A percentile compares a stretch with the other conserved stretches of the same genome.
phyloP scores from a whole-genome alignment of 2,888 invertebrate species.

The Holacanthella duospinosa region DNA sequence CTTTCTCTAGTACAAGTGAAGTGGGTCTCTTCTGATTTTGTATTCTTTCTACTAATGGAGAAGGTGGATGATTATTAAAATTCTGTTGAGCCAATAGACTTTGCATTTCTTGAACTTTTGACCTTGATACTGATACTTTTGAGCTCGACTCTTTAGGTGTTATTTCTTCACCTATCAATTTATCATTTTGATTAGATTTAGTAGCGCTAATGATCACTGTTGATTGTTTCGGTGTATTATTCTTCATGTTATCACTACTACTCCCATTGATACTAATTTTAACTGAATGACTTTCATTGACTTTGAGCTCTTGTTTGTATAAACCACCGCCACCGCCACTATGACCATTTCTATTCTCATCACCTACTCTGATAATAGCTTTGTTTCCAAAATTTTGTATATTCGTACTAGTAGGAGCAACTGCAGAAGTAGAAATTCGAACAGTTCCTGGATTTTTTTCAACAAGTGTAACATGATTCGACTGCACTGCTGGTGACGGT shows the following conservation, averaged over 20 bases:
- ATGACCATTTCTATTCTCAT: constrained; percentile 11
- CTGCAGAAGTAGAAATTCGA: constrained; percentile 16
- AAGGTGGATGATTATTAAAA: neutral
- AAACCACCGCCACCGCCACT: constrained; percentile 10
- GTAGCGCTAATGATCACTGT: neutral
- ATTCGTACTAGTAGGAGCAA: constrained; percentile 1
- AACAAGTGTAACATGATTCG: constrained; percentile 4
- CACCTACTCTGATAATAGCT: constrained; percentile 34
- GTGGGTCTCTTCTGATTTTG: neutral
- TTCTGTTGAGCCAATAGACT: neutral
- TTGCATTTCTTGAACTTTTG: neutral
- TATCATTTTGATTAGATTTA: too few relatives aligned
- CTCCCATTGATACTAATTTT: neutral
- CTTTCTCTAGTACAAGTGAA: constrained; percentile 1
- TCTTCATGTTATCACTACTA: neutral
- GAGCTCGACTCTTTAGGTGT: neutral
- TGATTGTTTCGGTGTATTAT: neutral
- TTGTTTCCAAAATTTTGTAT: constrained; percentile 35
- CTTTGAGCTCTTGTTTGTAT: constrained; percentile 20
- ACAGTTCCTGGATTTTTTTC: constrained; percentile 22
- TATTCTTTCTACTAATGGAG: neutral
- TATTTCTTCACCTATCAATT: neutral
- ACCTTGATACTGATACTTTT: too few relatives aligned
- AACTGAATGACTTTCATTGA: neutral
- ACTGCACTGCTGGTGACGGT: constrained; percentile 6